Base-by-base conservation (phyloP, 2,888 invertebrate species). In the Eueremaeus valkanovi region DNA sequence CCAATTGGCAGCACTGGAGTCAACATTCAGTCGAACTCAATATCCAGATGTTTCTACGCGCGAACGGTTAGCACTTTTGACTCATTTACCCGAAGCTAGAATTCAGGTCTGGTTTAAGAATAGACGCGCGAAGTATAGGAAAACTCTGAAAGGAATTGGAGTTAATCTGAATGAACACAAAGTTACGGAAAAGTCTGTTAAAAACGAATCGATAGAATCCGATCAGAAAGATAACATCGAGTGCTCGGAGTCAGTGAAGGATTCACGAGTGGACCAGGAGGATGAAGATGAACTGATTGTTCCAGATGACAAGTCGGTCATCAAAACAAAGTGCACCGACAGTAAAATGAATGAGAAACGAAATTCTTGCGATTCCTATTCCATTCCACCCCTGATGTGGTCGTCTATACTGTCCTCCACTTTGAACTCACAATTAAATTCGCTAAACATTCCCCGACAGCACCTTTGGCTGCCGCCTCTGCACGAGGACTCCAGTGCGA, bases 51-150 rank as follows among this genome's bases (percentile, higher is more conserved):
- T 85, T 16, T 83, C 84, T 16, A 84, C 85, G 81, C 76, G 85
- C 40, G 85, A 85, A 79, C 79, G 84, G 58, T 81, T 85, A 36
- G 84, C 85, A 8, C 82, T 84, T 80, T 82, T 84, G 80, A 85
- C 85, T n/a, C 83, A 82, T 75, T 80, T 85, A 42, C 85, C 85
- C 5, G 85, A 85, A 79, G 84, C 85, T n/a, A 81, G 85, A 78
- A 85, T 85, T 76, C 85, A 85, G 82, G 85, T 85, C 5, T 85
- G 85, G 85, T 85, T 85, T 78, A 85, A 85, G 78, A 85, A 85
- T 79, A 78, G 85, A 42, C 78, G 85, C 66, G 85, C 85, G 3
- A 85, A 85, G 78, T 84, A 82, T 79, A 80, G 85, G 16, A 85
- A 85, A 79, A 83, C 84, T 77, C 83, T 83, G 72, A 80, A 80